Base-by-base conservation (phyloP, 64 coral and sea anemone species). In the Montipora capricornis region DNA sequence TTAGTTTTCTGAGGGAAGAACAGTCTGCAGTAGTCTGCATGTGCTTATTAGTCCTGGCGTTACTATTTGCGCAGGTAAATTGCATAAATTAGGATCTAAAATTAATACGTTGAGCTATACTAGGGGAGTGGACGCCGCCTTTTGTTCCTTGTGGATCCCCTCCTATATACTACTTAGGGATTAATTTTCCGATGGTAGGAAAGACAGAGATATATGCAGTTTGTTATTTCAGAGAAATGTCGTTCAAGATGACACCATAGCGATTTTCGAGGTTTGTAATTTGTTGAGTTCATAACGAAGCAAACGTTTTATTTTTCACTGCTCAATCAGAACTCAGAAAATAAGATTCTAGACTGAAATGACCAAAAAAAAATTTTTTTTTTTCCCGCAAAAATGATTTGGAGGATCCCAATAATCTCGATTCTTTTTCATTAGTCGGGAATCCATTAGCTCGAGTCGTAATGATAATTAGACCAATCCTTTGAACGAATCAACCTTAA, bases 1-100 rank as follows among this genome's bases (percentile, higher is more conserved):
- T 44, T 16, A 6, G 46, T n/a, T 22, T 86, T 3, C 16, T 9
- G 68, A 3, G 19, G 37, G 37, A 37, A 37, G 37, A 37, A 37
- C 37, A 37, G 37, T 37, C 37, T 37, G 37, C 37, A 37, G 37
- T 37, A 37, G 37, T 2, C 1, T 37, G 24, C 4, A 37, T 37
- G 37, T 37, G 37, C 37, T 37, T 37, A 37, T 37, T 37, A 64
- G 49, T 26, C 2, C 19, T 86, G 64, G 82, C 82, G 61, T 68
- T 69, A 68, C 16, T 6, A 5, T 51, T 73, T 51, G 49, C 45
- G 3, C 82, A 86, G 64, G 82, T 86, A 64, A 86, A 71, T 50
- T 73, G 66, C 66, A 86, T 86, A 86, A 16, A 86, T 86, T 86
- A 86, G 68, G 82, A 86, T 84, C 82, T 84, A 84, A 84, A 84